Percentiles rank a stretch among this genome's conserved stretches.
phyloP scores from a whole-genome alignment of 2,888 invertebrate species.

The Mimas tiliae region DNA sequence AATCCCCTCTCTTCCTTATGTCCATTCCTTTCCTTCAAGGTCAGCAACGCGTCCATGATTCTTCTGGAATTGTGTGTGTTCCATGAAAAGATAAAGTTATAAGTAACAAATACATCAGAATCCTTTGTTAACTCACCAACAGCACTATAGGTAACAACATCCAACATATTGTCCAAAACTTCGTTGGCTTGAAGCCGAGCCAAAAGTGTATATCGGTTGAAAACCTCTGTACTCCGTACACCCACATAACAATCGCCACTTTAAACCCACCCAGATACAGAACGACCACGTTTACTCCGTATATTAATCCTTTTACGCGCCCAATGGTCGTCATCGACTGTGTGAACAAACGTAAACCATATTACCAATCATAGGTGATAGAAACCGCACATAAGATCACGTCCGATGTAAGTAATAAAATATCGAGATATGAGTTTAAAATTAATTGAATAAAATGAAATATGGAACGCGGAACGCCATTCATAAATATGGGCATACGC shows the following conservation, averaged over 20 bases:
- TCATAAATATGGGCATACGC: constrained; percentile 15
- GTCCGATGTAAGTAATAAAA: no score
- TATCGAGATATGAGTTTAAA: background rate
- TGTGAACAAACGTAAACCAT: constrained; percentile 22
- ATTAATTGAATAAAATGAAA: constrained; percentile 10
- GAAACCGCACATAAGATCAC: background rate
- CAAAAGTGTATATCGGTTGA: constrained; percentile 69
- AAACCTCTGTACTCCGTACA: constrained; percentile 65
- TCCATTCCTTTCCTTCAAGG: no score
- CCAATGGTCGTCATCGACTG: constrained; percentile 43
- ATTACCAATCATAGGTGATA: background rate
- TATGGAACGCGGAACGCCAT: background rate
- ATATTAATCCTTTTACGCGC: constrained; percentile 39
- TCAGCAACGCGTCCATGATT: no score
- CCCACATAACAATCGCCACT: constrained; percentile 65
- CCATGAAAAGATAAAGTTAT: no score
- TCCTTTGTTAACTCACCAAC: constrained; percentile 48
- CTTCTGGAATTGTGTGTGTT: no score
- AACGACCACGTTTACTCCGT: constrained; percentile 49
- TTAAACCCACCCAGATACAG: constrained; percentile 62
- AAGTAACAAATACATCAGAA: background rate
- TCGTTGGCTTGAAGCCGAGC: constrained; percentile 70
- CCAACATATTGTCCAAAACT: constrained; percentile 66
- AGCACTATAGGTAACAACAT: constrained; percentile 54
- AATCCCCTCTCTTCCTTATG: no score